A percentile compares a stretch with the other conserved stretches of the same genome.
Evolutionary conservation across 2,888 invertebrate genomes (phyloP).

Genomic region (Biston betularia): DNA sequence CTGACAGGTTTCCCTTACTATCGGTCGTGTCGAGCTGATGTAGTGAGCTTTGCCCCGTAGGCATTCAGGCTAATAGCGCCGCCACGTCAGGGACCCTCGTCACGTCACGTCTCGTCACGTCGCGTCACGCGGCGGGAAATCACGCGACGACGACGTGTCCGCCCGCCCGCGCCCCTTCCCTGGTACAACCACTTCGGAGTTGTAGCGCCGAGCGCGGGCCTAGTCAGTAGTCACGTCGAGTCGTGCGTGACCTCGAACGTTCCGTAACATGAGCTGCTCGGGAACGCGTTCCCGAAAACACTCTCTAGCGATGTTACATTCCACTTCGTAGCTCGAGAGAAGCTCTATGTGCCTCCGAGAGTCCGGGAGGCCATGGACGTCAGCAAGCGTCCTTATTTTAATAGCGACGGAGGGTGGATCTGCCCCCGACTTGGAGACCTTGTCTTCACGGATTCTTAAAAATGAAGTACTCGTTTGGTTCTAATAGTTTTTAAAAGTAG

Average conservation of each 20-base stretch:
- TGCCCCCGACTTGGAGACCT: too few species aligned
- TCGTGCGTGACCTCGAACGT: background rate
- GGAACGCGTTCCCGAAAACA: background rate
- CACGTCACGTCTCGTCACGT: slow-evolving; percentile 35
- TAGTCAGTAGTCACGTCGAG: background rate
- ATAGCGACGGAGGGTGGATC: too few species aligned
- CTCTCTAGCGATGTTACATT: too few species aligned
- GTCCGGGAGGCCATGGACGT: too few species aligned
- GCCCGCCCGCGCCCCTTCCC: background rate
- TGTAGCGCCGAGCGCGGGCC: background rate
- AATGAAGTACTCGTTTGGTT: too few species aligned
- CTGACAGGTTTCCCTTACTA: background rate
- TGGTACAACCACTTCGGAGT: background rate
- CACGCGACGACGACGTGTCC: slow-evolving; percentile 12
- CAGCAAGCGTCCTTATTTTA: too few species aligned
- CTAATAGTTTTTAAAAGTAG: too few species aligned
- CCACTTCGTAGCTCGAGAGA: too few species aligned
- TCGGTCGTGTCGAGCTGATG: background rate
- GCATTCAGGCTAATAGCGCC: slow-evolving; percentile 27
- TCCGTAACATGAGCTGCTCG: background rate
- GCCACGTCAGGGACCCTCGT: slow-evolving; percentile 39
- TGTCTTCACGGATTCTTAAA: too few species aligned
- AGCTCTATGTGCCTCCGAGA: too few species aligned
- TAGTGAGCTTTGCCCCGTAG: background rate
- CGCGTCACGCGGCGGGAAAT: slow-evolving; percentile 16